Evolutionary conservation across 2,113 vertebrate genomes (phyloP).

Genomic region (Psilopsiagon aurifrons): DNA sequence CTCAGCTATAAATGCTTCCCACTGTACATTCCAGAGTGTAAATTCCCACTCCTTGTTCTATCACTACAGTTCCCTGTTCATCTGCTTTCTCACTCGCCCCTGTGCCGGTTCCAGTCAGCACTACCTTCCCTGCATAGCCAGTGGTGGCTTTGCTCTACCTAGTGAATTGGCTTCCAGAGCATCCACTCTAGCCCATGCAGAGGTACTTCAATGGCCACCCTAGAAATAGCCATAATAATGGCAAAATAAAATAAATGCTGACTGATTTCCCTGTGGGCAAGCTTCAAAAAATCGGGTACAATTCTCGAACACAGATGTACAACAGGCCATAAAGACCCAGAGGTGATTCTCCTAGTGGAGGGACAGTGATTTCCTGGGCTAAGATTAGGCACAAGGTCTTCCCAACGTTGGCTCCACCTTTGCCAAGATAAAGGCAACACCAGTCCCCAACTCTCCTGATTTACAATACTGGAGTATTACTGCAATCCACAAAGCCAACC

Average conservation of each 20-base stretch:
- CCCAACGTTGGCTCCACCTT: fast-evolving
- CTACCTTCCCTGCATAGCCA: not conserved
- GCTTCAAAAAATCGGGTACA: not conserved
- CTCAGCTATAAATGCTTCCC: not conserved
- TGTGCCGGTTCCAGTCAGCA: not conserved
- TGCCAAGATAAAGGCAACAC: not conserved
- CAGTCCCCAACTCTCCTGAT: not conserved
- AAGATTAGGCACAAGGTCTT: not conserved
- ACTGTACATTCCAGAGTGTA: not conserved
- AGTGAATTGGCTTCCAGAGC: not conserved
- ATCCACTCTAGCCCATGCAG: not conserved
- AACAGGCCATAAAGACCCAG: not conserved
- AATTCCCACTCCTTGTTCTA: not conserved
- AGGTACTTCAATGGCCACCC: not conserved
- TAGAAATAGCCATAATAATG: not conserved
- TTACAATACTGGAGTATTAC: not conserved
- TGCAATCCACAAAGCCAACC: slow-evolving; percentile 6
- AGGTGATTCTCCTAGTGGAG: not conserved
- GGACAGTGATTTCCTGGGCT: fast-evolving
- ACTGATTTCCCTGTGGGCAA: not conserved
- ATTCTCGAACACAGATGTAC: not conserved
- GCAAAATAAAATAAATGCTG: not conserved
- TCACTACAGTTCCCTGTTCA: not conserved
- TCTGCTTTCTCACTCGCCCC: not conserved
- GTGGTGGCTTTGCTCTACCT: not conserved